Base-by-base conservation (phyloP, 2,797 vertebrate genomes). In the Aselliscus stoliczkanus region DNA sequence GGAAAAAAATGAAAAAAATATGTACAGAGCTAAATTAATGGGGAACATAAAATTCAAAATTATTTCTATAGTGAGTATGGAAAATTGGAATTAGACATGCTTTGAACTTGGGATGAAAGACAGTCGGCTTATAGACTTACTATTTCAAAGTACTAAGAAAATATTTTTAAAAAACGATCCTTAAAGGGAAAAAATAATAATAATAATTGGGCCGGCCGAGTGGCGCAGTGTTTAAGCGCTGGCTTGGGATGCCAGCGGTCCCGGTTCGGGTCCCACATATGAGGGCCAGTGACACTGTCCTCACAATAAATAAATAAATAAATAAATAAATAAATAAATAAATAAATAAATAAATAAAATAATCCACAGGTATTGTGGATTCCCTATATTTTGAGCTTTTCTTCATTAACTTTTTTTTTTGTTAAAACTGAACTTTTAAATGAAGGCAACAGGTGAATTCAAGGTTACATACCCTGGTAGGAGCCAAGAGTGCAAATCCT, bases 361-460 rank as follows among this genome's bases (percentile, higher is more conserved):
- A n/a, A 72, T 70, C 80, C 37, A 77, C 7, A 82, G 18, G 29
- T 39, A 83, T n/a, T 84, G 39, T 31, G 4, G 9, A 77, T 5
- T 79, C 23, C 13, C 29, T 84, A 85, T 44, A 7, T 42, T 72
- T 85, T 20, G 25, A 47, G 20, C 1, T 90, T 54, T 85, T 62
- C 42, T 42, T 47, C 18, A 72, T 25, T 65, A 73, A 73, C 7
- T 12, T 56, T 58, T 82, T 93, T 82, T 34, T 47, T n/a, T n/a
- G n/a, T 82, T 42, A 81, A 93, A 88, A 88, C 31, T 93, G 44
- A 82, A 88, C 34, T 86, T 56, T 67, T 34, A 81, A 84, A 77
- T 90, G 42, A 84, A 93, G 37, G 50, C 42, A 80, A 64, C 25
- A 72, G 34, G 64, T 72, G 47, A 47, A 64, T 44, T 72, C 64